Base-by-base conservation (phyloP, 2,888 invertebrate genomes). In the Lasioglossum vierecki region DNA sequence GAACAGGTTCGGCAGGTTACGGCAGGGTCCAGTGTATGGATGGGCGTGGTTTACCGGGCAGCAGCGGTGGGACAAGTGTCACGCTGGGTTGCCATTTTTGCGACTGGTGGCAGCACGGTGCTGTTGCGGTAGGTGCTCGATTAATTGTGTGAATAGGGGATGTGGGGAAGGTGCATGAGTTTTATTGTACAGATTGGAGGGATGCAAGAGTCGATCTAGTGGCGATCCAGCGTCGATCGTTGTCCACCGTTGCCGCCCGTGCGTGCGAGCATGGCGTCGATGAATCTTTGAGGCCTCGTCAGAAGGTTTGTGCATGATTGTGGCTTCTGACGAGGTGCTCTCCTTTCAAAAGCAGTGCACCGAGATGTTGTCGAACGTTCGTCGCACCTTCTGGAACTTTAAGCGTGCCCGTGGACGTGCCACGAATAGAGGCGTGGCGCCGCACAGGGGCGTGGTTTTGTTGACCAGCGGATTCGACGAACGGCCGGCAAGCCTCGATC, bases 1-100 rank as follows among this genome's bases (percentile, higher is more conserved):
- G 82, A 79, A 84, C 70, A 89, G 77, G 80, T 84, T 73, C 68
- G 76, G 73, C 57, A 53, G 78, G 39, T 79, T 81, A 81, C n/a
- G 41, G 41, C 39, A n/a, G 35, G 39, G n/a, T 22, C 49, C 73
- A 9, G 73, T 49, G 35, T 35, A 22, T 18, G 5, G 30, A 9
- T 18, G 9, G 53, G n/a, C 35, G 49, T 53, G 15, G 46, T 8
- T 15, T 11, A 41, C 30, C 73, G 44, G 73, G 73, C 30, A n/a
- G 39, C 39, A 35, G 4, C 57, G 74, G 18, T 46, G n/a, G 74
- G 66, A 22, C 76, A 66, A 66, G 30, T 22, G 22, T 68, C 22
- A 6, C 22, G 68, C 68, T 68, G 68, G 68, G 68, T 68, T 68
- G 68, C 68, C 68, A 11, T 39, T 39, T 39, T 39, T 63, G 8